phyloP scores from a whole-genome alignment of 2,888 invertebrate genomes.

The Polietes domitor region DNA sequence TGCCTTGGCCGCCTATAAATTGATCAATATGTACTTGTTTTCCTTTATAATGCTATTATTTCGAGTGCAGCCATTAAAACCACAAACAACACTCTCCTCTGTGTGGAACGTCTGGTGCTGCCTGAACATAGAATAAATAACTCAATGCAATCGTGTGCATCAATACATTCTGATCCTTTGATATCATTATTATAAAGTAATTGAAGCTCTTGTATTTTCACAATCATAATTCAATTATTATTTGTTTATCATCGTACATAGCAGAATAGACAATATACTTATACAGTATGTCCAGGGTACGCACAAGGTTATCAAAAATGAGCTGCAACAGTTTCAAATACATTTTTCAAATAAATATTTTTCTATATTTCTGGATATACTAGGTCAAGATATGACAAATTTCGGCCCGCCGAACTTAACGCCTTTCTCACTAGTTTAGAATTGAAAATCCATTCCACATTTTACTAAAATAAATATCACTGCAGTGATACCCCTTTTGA shows the following conservation, averaged over 20 bases:
- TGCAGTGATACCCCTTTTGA: too few relatives aligned
- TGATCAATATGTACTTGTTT: too few relatives aligned
- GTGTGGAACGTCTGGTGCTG: background rate
- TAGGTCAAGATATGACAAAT: too few relatives aligned
- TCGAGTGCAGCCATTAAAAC: background rate
- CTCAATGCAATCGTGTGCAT: background rate
- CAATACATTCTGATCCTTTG: background rate
- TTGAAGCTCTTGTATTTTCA: conserved; percentile 6
- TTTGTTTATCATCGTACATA: conserved; percentile 8
- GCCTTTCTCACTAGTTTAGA: too few relatives aligned
- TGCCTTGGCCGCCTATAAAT: too few relatives aligned
- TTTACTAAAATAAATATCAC: too few relatives aligned
- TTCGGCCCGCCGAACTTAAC: too few relatives aligned
- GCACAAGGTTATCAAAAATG: too few relatives aligned
- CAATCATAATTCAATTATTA: conserved; percentile 22
- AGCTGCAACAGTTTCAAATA: too few relatives aligned
- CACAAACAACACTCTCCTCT: background rate
- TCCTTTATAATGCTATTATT: background rate
- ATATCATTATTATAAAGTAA: conserved; percentile 24
- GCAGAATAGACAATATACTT: background rate
- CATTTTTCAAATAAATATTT: too few relatives aligned
- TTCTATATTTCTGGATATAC: too few relatives aligned
- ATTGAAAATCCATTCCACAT: too few relatives aligned
- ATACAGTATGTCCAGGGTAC: background rate
- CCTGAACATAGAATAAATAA: background rate